Evolutionary conservation across 2,888 invertebrate species (phyloP), one percentile per base, ranked within the genome.

Genomic region (Sicus ferrugineus): DNA sequence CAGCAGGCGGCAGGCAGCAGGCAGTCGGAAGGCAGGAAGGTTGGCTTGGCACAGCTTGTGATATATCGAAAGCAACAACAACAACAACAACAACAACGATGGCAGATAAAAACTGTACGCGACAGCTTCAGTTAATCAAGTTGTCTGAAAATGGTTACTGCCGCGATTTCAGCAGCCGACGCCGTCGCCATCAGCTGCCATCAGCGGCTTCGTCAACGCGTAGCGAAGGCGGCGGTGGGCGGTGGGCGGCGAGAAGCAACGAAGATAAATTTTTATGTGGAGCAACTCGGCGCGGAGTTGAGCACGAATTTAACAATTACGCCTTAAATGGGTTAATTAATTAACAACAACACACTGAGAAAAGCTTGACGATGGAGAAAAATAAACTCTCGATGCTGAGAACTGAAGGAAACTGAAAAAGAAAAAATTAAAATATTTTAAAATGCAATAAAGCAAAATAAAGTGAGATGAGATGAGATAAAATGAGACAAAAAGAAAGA

Each of bases 111-210:
- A 54, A 54, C 52, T 66, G 50, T 34, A 23, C 38, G 67, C 67
- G 64, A 56, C 42, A 58, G 68, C 67, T 64, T 54, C 69, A 58
- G 67, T 70, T 69, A 68, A 76, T 76, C 73, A 76, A 75, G 75
- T 74, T 75, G 76, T 74, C 74, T 75, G 71, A 72, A 75, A 74
- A 73, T 73, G 72, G 75, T 21, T 31, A 61, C 59, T 54, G 54
- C 28, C 19, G 46, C 19, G 61, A 21, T 61, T 21, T 34, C 61
- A 42, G n/a, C 61, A 38, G 31, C 61, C 31, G 19, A 9, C 38
- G 30, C 19, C 59, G 16, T 26, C 30, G 34, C 28, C 48, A 21
- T 21, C 64, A 50, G 11, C 63, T 3, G 30, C n/a, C 46, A 46
- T 26, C 63, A 7, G 21, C n/a, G 3, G 14, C 21, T 3, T 23